These are phyloP conservation scores for Leptosomus discolor DNA, from an alignment of 2,113 vertebrate genomes.

Conservation along the genomic window DNA sequence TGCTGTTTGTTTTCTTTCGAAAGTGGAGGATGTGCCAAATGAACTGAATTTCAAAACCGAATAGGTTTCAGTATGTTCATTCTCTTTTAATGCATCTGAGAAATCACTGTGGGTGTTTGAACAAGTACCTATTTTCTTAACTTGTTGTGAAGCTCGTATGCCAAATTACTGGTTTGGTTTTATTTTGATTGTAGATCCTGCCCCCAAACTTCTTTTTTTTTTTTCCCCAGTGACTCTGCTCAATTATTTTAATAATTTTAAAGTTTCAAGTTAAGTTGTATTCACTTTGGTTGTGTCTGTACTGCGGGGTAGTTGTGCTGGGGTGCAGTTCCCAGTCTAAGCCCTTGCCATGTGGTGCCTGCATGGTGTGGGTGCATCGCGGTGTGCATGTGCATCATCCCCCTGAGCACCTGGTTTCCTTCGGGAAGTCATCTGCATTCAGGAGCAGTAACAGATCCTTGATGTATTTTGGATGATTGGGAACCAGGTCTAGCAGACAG, in stretches of 20 bases:
- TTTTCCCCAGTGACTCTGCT: background rate
- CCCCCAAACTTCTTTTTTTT: background rate
- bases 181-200: background rate
- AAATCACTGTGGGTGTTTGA: background rate
- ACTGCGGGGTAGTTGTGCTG: fast-evolving
- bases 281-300: background rate
- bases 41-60: background rate
- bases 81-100: background rate
- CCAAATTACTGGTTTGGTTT: background rate
- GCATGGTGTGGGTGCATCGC: background rate
- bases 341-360: fast-evolving
- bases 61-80: background rate
- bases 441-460: background rate
- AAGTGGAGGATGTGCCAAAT: slow-evolving; percentile 12
- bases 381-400: background rate
- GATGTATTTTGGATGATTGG: background rate
- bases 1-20: background rate
- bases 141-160: background rate
- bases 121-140: background rate
- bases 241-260: background rate
- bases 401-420: background rate
- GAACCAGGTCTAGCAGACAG: background rate
- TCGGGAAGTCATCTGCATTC: background rate
- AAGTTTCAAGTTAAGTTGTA: background rate
- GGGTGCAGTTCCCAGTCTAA: background rate